Base-by-base conservation (phyloP, 1,140 invertebrate genomes). In the Vanessa atalanta region DNA sequence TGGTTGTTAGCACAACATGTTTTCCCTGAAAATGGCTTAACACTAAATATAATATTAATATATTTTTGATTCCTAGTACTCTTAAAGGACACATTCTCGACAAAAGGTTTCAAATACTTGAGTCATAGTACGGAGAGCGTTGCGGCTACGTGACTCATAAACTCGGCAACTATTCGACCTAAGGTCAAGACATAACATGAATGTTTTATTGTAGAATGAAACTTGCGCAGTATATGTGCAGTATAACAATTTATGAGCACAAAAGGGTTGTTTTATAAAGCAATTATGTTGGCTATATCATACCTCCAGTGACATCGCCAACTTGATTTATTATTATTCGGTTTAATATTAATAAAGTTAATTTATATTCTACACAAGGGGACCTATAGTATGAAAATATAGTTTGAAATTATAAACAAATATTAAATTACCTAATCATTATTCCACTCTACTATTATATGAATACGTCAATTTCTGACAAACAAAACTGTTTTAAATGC, bases 121-220 rank as follows among this genome's bases (percentile, higher is more conserved):
- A 68, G 16, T 57, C 16, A 68, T 20, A 47, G 47, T 55, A 14
- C 20, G 11, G 20, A 60, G 31, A 68, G 26, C 43, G 50, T 65
- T 60, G 51, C 47, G 65, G 74, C 57, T 64, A 73, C 72, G 79
- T 83, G 79, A 82, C 65, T 86, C 79, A 82, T 80, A 82, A 72
- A 79, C 82, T 81, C 70, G 72, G 76, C 81, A 85, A 86, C 77
- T 83, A 80, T 82, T 79, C 75, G 73, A 80, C 69, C 69, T 81
- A 63, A 80, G 77, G 81, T 80, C 77, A 82, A 81, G 78, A 79
- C 77, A 84, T 82, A 82, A 86, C 81, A 82, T 78, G 77, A 64
- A 66, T 77, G 71, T 79, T 85, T 85, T 79, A 86, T 74, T 77
- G 77, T 68, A 71, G 70, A 60, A 61, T 65, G 70, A 63, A 80